Evolutionary conservation across 2,113 vertebrate species (phyloP).

Genomic region (Microtus richardsoni): DNA sequence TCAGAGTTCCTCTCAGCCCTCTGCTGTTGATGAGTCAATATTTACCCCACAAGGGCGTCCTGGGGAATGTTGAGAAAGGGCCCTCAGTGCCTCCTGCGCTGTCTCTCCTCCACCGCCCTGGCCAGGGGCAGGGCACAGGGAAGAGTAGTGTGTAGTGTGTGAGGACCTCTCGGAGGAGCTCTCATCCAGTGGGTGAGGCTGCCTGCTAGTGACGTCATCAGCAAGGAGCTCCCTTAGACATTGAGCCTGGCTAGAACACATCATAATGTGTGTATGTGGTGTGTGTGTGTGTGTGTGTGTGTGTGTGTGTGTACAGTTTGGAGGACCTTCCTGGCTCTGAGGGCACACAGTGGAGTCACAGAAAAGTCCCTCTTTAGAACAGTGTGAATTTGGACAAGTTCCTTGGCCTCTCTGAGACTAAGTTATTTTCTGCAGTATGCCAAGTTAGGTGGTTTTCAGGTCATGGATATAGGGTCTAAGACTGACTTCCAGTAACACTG

Average conservation of each 20-base stretch:
- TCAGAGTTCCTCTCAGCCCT: not conserved
- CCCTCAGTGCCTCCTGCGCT: not conserved
- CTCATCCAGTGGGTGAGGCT: too few relatives aligned
- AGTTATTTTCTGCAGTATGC: not conserved
- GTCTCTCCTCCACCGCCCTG: accelerated
- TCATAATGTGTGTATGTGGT: not conserved
- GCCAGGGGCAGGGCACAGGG: too few relatives aligned
- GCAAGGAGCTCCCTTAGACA: not conserved
- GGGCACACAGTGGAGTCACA: accelerated
- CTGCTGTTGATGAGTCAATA: not conserved
- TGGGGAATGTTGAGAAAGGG: not conserved
- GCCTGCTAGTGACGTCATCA: not conserved
- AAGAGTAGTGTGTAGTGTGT: not conserved
- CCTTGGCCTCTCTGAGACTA: not conserved
- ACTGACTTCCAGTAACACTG: accelerated
- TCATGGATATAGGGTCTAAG: not conserved
- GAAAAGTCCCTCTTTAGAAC: not conserved
- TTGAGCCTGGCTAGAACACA: not conserved
- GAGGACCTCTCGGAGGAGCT: accelerated
- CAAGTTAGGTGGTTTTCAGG: not conserved
- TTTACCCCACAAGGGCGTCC: constrained; percentile 17
- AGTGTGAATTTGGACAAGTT: not conserved
- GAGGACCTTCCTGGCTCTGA: not conserved
- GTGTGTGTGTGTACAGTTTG: too few relatives aligned
- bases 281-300: not conserved